Percentiles rank a stretch among this genome's conserved stretches.
Evolutionary conservation across 2,888 invertebrate genomes (phyloP).

Genomic region (Notocelia uddmanniana): DNA sequence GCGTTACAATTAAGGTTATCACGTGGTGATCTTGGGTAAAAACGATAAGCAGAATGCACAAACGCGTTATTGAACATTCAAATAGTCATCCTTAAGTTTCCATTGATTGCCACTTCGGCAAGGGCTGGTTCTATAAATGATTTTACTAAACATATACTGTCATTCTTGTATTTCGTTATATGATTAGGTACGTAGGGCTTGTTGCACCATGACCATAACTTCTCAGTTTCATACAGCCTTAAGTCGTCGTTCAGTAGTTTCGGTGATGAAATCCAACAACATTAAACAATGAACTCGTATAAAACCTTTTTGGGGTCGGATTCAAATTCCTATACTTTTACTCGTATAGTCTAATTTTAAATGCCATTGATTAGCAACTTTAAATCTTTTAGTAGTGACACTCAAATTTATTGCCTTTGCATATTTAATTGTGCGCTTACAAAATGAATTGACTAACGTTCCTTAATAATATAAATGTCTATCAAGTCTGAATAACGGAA

Average conservation of each 20-base stretch:
- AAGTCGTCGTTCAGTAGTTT: too few relatives aligned
- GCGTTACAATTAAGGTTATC: slow-evolving; percentile 1
- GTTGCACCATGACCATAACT: too few relatives aligned
- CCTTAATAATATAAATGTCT: slow-evolving; percentile 20
- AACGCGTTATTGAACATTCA: slow-evolving; percentile 53
- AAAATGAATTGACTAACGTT: slow-evolving; percentile 20
- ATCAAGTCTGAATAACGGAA: slow-evolving; percentile 19
- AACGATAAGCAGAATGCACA: neutral
- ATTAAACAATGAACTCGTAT: too few relatives aligned
- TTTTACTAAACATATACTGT: neutral
- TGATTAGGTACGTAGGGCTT: too few relatives aligned
- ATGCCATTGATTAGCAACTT: neutral
- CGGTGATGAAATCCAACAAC: too few relatives aligned
- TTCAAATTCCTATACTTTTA: neutral
- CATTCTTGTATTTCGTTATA: too few relatives aligned
- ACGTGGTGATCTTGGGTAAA: neutral
- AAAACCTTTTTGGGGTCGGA: neutral
- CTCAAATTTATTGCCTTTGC: slow-evolving; percentile 10
- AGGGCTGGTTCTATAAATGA: neutral
- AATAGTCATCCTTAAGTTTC: slow-evolving; percentile 47
- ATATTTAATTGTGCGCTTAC: slow-evolving; percentile 13
- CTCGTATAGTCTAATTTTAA: neutral
- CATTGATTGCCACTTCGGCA: slow-evolving; percentile 20
- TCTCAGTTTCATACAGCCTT: too few relatives aligned
- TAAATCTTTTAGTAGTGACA: neutral